These are phyloP conservation scores for Otis tarda DNA, from an alignment of 2,113 vertebrate genomes.

Conservation along the genomic window DNA sequence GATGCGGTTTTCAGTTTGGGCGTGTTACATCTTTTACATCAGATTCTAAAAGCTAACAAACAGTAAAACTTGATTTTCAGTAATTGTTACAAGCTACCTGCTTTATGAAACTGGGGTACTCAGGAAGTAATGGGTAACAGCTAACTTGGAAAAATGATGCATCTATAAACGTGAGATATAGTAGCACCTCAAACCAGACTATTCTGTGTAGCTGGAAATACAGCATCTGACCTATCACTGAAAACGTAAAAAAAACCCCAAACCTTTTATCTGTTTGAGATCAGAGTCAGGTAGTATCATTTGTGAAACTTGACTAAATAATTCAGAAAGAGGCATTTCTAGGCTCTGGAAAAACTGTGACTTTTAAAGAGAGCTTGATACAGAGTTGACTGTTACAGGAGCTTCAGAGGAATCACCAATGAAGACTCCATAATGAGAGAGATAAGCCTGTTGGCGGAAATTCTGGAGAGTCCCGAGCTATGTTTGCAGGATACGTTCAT, in stretches of 20 bases:
- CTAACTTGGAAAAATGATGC: neutral
- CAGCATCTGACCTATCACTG: fast-evolving
- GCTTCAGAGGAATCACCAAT: conserved; percentile 83
- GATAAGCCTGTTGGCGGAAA: conserved; percentile 76
- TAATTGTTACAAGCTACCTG: neutral
- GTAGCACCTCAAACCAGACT: neutral
- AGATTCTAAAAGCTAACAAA: neutral
- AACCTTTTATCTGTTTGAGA: too few relatives aligned
- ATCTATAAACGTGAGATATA: neutral
- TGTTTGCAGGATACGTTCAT: conserved; percentile 82
- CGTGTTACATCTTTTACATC: fast-evolving
- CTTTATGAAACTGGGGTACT: neutral
- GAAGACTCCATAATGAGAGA: conserved; percentile 82
- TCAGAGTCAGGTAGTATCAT: neutral
- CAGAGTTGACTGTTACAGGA: conserved; percentile 48
- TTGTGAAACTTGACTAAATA: neutral
- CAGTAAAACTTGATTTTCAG: neutral
- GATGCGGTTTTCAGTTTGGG: fast-evolving
- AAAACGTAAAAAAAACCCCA: neutral
- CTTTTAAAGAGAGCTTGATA: neutral
- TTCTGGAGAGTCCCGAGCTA: conserved; percentile 75
- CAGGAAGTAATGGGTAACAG: neutral
- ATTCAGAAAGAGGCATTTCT: neutral
- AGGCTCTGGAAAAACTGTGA: neutral
- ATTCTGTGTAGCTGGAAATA: fast-evolving